phyloP scores from a whole-genome alignment of 2,797 vertebrate genomes.

The Clarias laeviceps region DNA sequence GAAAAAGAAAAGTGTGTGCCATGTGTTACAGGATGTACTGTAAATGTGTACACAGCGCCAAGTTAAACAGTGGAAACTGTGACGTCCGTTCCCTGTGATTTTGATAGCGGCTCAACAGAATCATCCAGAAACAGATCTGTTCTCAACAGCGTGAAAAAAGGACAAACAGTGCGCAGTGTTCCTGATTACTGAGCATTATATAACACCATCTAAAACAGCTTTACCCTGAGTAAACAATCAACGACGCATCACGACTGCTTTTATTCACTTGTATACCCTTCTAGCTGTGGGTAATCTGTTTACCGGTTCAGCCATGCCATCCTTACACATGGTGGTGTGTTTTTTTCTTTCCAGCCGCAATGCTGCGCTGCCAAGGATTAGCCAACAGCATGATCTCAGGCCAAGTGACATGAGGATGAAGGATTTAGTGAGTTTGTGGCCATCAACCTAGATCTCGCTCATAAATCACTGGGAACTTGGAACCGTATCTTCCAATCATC shows the following conservation, averaged over 20 bases:
- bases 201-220: neutral
- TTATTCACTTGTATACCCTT: slow-evolving; percentile 8
- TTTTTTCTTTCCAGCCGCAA: neutral
- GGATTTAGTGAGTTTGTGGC: slow-evolving; percentile 15
- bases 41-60: neutral
- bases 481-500: neutral
- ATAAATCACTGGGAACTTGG: neutral
- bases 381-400: neutral
- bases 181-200: slow-evolving; percentile 4
- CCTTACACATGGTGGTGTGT: neutral
- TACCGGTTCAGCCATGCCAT: slow-evolving; percentile 18
- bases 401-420: neutral
- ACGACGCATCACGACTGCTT: slow-evolving; percentile 5
- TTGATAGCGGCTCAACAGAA: slow-evolving; percentile 3
- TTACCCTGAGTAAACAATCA: neutral
- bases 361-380: slow-evolving; percentile 8
- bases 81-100: slow-evolving; percentile 25
- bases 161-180: slow-evolving; percentile 17
- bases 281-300: neutral
- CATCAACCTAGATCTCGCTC: neutral
- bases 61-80: slow-evolving; percentile 49
- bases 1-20: neutral
- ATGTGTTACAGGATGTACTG: slow-evolving; percentile 18
- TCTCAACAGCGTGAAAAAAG: neutral
- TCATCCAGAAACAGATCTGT: neutral